Evolutionary conservation across 2,113 vertebrate species (phyloP), one percentile per base, ranked within the genome.

Genomic region (Onychostoma macrolepis): DNA sequence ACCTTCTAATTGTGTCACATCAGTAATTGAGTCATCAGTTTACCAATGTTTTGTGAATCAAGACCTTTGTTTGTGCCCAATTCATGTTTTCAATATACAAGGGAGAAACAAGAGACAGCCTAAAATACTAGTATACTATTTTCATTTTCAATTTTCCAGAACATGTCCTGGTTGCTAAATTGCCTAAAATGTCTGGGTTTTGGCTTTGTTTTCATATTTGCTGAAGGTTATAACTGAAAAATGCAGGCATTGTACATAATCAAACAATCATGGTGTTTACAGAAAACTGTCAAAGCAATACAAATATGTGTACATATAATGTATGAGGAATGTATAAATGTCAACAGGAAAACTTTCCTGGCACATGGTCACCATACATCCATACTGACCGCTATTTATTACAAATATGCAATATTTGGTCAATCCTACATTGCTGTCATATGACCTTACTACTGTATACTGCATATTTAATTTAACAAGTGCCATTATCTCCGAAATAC

Each of bases 381-480:
- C 50, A 56, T 8, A 56, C 15, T 53, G 53, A 56, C 53, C 21
- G 8, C 56, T 58, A 41, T 72, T 72, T 72, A 12, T 72, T 71
- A 71, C 30, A 71, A 4, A 71, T 38, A 71, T 36, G 33, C 67
- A 21, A 38, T 36, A 4, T 72, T 72, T 24, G 38, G 9, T 10
- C 17, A 72, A 72, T 69, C 19, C 15, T 33, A 36, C n/a, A n/a
- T 36, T 33, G 26, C 13, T 30, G 43, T 17, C 17, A 53, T 19
- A 69, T 36, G 30, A 69, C 15, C 33, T 38, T 8, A 38, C 36
- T 69, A n/a, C n/a, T n/a, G n/a, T n/a, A 38, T 72, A n/a, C 12
- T 41, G 36, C 36, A 72, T 72, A 72, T 72, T 41, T 71, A 71
- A 69, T 69, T 69, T 8, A 69, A 38, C 36, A n/a, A 61, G 56